phyloP scores from a whole-genome alignment of 53 echinoderm and acorn worm species.

The Pentamera pediparva region DNA sequence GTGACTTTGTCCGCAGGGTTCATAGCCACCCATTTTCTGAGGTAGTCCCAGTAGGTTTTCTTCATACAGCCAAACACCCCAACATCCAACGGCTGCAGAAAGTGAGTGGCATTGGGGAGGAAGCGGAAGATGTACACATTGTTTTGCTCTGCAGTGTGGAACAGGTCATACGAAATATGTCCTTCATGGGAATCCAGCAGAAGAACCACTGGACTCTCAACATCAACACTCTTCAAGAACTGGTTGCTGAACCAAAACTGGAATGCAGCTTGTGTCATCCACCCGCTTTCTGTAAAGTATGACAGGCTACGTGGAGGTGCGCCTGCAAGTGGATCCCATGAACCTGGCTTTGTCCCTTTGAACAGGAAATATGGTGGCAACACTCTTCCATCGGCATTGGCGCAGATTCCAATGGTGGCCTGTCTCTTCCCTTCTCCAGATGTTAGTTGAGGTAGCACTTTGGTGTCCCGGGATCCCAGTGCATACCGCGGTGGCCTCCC shows the following conservation, averaged over 20 bases:
- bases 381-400: background rate
- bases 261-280: conserved; percentile 6
- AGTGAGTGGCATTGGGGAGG: conserved; percentile 23
- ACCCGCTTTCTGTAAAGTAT: background rate
- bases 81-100: conserved; percentile 36
- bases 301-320: background rate
- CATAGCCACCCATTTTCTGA: background rate
- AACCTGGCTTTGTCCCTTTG: background rate
- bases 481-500: too few relatives aligned
- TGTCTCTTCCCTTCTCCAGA: conserved; percentile 1
- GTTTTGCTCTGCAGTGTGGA: background rate
- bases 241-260: background rate
- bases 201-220: background rate
- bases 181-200: conserved; percentile 7
- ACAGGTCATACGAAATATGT: conserved; percentile 8
- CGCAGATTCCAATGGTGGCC: background rate
- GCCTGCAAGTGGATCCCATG: background rate
- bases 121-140: background rate
- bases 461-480: too few relatives aligned
- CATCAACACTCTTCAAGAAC: background rate
- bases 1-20: background rate
- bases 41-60: conserved; percentile 9
- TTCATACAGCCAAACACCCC: conserved; percentile 37
- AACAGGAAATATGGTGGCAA: conserved; percentile 3
- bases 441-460: background rate